Conservation (phyloP, 2,113 vertebrate genomes). For the Anoplopoma fimbria region DNA sequence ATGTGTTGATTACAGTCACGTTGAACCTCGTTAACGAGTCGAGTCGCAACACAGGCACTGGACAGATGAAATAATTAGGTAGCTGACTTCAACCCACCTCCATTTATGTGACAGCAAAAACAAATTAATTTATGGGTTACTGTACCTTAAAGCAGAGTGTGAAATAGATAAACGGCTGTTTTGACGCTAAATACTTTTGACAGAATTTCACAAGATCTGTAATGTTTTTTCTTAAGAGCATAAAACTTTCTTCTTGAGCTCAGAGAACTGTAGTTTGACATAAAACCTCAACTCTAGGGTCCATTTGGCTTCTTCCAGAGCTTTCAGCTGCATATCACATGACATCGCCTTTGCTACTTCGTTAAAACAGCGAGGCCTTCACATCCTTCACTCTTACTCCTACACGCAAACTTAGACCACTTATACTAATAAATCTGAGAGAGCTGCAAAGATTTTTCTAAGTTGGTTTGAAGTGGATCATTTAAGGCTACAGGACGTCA, state of each 20-base stretch:
- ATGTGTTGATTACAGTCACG: conserved; percentile 11
- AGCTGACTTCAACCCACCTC: not conserved
- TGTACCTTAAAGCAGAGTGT: not conserved
- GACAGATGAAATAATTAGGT: not conserved
- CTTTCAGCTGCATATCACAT: not conserved
- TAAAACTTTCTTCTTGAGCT: not conserved
- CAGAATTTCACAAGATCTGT: not conserved
- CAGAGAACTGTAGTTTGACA: not conserved
- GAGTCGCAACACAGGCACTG: conserved; percentile 16
- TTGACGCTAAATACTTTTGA: not conserved
- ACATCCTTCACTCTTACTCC: not conserved
- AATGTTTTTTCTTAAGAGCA: not conserved
- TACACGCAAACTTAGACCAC: not conserved
- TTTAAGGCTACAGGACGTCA: not conserved
- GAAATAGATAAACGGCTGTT: not conserved
- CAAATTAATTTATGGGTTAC: not conserved
- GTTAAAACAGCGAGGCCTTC: not conserved
- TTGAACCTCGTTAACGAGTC: not conserved
- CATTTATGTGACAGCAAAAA: too few relatives aligned
- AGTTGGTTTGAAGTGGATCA: not conserved
- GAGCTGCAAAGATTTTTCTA: not conserved
- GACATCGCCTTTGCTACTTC: not conserved
- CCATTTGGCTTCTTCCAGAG: not conserved
- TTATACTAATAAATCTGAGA: not conserved
- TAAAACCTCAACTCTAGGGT: not conserved